phyloP scores from a whole-genome alignment of 2,888 invertebrate genomes.

The Alviniconcha strummeri region DNA sequence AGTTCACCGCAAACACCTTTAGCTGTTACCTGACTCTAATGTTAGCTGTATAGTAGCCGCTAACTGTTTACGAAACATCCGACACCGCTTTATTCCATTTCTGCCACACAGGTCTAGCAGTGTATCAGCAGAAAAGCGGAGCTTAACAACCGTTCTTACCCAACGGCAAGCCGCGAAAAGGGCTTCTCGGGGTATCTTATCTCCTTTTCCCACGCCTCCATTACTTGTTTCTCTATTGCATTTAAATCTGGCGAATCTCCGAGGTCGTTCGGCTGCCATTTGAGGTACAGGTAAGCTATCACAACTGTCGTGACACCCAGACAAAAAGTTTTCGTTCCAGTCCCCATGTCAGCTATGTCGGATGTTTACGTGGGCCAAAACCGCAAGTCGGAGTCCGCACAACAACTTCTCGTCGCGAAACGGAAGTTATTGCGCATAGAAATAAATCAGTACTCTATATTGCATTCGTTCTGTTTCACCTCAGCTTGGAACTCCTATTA shows the following conservation, averaged over 20 bases:
- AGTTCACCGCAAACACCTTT: too few relatives aligned
- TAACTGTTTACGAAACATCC: too few relatives aligned
- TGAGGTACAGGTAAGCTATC: slow-evolving; percentile 43
- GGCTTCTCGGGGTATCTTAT: slow-evolving; percentile 43
- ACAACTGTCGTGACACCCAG: slow-evolving; percentile 41
- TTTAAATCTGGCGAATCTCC: not conserved
- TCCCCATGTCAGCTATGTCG: slow-evolving; percentile 7
- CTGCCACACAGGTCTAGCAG: too few relatives aligned
- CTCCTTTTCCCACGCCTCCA: slow-evolving; percentile 43
- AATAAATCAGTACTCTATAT: not conserved
- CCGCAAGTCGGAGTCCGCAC: slow-evolving; percentile 1
- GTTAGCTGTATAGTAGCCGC: too few relatives aligned
- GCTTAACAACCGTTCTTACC: slow-evolving; percentile 38
- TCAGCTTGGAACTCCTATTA: not conserved
- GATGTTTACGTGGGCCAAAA: slow-evolving; percentile 21
- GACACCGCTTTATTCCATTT: not conserved
- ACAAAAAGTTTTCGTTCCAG: slow-evolving; percentile 43
- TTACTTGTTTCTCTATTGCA: slow-evolving; percentile 39
- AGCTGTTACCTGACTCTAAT: too few relatives aligned
- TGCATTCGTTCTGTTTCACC: too few relatives aligned
- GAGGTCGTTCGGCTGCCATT: slow-evolving; percentile 29
- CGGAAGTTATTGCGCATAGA: slow-evolving; percentile 13
- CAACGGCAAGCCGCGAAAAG: slow-evolving; percentile 46
- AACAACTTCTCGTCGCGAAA: not conserved
- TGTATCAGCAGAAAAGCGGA: too few relatives aligned